Percentiles rank a stretch among this genome's conserved stretches.
These are phyloP conservation scores for Oconnorella tubifera DNA, from an alignment of 2,888 invertebrate species.

Conservation along the genomic window DNA sequence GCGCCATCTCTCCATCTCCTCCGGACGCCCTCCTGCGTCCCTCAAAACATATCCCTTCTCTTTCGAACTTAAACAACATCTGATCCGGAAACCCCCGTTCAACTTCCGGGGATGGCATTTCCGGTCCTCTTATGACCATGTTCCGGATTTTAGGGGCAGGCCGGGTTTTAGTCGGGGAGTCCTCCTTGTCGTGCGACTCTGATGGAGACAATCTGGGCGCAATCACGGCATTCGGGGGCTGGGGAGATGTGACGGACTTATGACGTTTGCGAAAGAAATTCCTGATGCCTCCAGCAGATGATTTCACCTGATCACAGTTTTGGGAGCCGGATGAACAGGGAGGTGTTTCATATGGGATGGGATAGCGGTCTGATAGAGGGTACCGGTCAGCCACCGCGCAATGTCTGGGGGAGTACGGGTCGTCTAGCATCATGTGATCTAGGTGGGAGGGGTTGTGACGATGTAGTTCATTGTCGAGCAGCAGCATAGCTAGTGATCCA, in stretches of 20 bases:
- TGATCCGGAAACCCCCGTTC: too few species aligned
- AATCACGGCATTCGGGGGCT: not conserved
- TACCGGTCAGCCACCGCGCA: too few species aligned
- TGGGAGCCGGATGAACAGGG: constrained; percentile 9
- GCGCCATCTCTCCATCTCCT: not conserved
- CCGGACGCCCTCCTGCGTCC: not conserved
- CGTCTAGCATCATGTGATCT: not conserved
- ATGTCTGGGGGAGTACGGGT: too few species aligned
- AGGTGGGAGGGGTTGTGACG: constrained; percentile 5
- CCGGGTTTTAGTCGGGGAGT: not conserved
- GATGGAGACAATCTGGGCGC: not conserved
- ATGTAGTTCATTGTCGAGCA: constrained; percentile 32
- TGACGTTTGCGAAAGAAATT: constrained; percentile 36
- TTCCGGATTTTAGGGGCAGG: not conserved
- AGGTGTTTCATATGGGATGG: too few species aligned
- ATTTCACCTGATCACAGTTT: too few species aligned
- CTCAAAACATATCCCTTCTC: too few species aligned
- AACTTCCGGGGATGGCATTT: not conserved
- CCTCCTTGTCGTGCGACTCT: not conserved
- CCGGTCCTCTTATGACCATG: not conserved
- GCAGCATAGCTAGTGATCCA: constrained; percentile 51
- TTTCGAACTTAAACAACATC: too few species aligned
- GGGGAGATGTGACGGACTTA: constrained; percentile 28
- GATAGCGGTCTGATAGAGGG: too few species aligned
- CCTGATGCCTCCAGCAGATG: constrained; percentile 36